Evolutionary conservation across 2,113 vertebrate species (phyloP).

Genomic region (Ctenodactylus gundi): DNA sequence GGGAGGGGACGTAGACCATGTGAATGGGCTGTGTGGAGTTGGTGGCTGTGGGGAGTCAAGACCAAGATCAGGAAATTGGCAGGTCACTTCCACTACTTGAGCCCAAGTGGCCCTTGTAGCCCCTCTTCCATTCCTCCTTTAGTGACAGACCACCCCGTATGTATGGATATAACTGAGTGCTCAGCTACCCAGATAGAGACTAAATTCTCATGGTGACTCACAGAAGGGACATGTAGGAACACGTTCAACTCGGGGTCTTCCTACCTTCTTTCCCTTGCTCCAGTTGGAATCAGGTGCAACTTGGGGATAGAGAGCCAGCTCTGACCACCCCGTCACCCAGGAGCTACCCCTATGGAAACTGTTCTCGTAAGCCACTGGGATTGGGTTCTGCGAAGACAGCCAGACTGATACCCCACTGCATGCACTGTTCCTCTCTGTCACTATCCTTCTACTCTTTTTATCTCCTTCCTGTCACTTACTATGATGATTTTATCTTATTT

Average conservation of each 20-base stretch:
- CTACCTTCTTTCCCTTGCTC: neutral
- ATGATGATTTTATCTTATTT: neutral
- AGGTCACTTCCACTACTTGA: neutral
- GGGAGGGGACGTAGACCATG: conserved; percentile 96
- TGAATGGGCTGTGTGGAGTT: conserved; percentile 84
- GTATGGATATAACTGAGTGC: neutral
- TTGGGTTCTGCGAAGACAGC: neutral
- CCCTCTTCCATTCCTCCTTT: neutral
- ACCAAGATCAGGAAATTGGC: neutral
- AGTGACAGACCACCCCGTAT: neutral
- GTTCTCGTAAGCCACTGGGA: neutral
- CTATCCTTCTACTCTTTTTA: neutral
- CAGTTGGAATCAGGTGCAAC: neutral
- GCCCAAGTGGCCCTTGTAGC: neutral
- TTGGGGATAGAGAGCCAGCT: neutral
- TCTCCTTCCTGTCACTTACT: neutral
- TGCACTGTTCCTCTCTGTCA: neutral
- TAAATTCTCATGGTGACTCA: neutral
- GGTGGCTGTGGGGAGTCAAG: conserved; percentile 80
- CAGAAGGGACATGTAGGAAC: neutral
- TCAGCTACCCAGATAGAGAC: neutral
- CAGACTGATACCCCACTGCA: neutral
- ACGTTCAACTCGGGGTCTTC: neutral
- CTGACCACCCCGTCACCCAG: neutral
- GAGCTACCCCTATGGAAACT: neutral